Base-by-base conservation (phyloP, 2,797 vertebrate species). In the Chiloscyllium punctatum region DNA sequence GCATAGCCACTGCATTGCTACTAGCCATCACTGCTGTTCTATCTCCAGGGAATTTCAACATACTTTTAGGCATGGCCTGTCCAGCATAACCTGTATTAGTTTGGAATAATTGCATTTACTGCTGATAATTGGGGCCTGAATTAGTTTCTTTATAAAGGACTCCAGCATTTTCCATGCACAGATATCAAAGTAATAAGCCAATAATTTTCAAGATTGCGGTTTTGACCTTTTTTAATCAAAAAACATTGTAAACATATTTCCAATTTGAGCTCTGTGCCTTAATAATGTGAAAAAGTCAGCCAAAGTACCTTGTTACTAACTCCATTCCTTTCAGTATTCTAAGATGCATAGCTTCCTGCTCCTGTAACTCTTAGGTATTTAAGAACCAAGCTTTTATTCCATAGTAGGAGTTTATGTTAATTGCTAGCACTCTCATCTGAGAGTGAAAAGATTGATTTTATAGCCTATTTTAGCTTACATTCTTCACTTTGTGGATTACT, bases 161-260 rank as follows among this genome's bases (percentile, higher is more conserved):
- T n/a, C 16, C 30, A 91, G 66, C 37, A 68, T 66, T 91, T 91
- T 68, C 33, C 88, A 90, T 18, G n/a, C 33, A 91, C 37, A 33
- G 57, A 21, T 37, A 57, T 91, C 88, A 91, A 91, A 91, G 30
- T 91, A 91, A 66, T 91, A 37, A 4, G 88, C 57, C 88, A 66
- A 68, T 91, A 62, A 91, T 37, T 91, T 90, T 66, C 57, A 66
- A 57, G 30, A 37, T 68, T 37, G 57, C 66, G 88, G 16, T 91
- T 91, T 91, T 91, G 88, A 91, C 88, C 88, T 68, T 66, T 91
- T 68, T 91, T 66, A 66, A 91, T 66, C 53, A 66, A 91, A 91
- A 68, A 33, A 57, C 23, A 66, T 1, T 30, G 51, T 88, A 88
- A 25, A 53, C 30, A 88, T 57, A 88, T 62, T 88, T 33, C 88